Base-by-base conservation (phyloP, 1,140 invertebrate species). In the Conus ventricosus region DNA sequence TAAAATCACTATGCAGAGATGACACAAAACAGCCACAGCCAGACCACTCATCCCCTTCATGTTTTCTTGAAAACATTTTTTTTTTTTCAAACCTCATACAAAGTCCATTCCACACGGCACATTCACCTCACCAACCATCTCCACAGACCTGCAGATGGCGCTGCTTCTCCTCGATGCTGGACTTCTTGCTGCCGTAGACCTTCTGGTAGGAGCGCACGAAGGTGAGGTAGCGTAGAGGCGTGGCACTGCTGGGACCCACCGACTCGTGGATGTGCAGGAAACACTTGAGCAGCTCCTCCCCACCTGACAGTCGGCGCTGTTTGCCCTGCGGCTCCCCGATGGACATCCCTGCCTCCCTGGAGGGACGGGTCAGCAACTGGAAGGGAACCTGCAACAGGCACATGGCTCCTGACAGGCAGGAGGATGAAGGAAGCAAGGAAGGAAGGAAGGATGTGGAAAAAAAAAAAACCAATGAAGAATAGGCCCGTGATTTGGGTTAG, bases 161-260 rank as follows among this genome's bases (percentile, higher is more conserved):
- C 90, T 96, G 95, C 91, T 96, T 95, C 63, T 95, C 94, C 80
- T 95, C 93, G 75, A 97, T 96, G 55, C 91, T 95, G 23, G 94
- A 90, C 87, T 96, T 96, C 93, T 96, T 97, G 82, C 95, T 95
- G n/a, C 92, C 92, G 91, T 96, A 96, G 25, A 97, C 95, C 27
- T 95, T 91, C 51, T 95, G 93, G 91, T 97, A 97, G 10, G 96
- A 96, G 86, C 96, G 95, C 4, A 97, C 94, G 92, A 97, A 96
- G 23, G 95, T 93, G 51, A 96, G 94, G 94, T 96, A 97, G 87
- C 96, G 95, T 57, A 95, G 94, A 8, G 96, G 97, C 53, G 96
- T 96, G 51, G 95, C 92, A 25, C 95, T 94, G 87, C 95, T 87
- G 63, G 89, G 57, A 10, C 92, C 84, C 93, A 92, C 94, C 25